Conservation (phyloP, 1,140 invertebrate species). For the Drosophila sp. region DNA sequence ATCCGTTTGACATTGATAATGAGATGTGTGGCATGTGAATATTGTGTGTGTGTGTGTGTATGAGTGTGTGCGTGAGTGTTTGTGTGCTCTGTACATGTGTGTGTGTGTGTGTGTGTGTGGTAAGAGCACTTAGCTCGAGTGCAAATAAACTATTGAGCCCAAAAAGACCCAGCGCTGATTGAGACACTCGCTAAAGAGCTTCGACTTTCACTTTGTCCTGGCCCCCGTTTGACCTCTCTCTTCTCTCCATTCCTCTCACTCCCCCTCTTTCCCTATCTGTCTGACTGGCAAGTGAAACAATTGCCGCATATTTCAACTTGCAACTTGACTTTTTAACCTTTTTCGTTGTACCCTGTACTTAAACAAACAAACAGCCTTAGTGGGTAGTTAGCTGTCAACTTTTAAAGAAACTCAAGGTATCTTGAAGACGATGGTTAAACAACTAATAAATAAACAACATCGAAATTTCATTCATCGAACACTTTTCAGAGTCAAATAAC, state of each 20-base stretch:
- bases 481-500: no score
- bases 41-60: neutral
- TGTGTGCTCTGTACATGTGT: conserved; percentile 7
- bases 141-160: conserved; percentile 59
- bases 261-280: neutral
- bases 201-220: conserved; percentile 46
- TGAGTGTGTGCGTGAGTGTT: neutral
- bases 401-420: no score
- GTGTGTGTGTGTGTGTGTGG: conserved; percentile 14
- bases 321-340: conserved; percentile 76
- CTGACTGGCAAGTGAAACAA: conserved; percentile 58
- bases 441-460: no score
- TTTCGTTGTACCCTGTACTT: conserved; percentile 22
- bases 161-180: conserved; percentile 26
- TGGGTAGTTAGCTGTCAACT: no score
- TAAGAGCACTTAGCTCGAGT: conserved; percentile 42
- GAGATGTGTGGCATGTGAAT: conserved; percentile 47
- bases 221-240: neutral
- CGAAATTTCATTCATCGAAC: no score
- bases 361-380: neutral
- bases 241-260: neutral
- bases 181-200: conserved; percentile 38
- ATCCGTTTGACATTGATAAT: conserved; percentile 82
- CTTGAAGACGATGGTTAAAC: no score
- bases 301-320: conserved; percentile 79